These are phyloP conservation scores for Bryconaethiops microstoma DNA, from an alignment of 2,797 vertebrate genomes.

Conservation along the genomic window DNA sequence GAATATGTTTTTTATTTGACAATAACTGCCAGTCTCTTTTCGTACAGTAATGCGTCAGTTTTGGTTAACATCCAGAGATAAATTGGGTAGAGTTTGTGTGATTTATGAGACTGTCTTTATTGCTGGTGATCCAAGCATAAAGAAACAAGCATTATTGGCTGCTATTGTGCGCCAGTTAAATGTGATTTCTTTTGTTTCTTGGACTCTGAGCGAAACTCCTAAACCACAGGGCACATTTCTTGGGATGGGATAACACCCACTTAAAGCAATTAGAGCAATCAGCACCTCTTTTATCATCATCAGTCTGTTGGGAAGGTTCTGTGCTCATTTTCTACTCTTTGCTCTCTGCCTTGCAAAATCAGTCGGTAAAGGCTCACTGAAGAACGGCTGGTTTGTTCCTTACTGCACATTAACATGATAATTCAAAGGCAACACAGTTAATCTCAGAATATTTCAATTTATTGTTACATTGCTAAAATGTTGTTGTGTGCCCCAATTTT, in stretches of 20 bases:
- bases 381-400: slow-evolving; percentile 30
- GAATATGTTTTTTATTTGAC: background rate
- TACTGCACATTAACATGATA: slow-evolving; percentile 23
- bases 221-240: slow-evolving; percentile 51
- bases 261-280: slow-evolving; percentile 66
- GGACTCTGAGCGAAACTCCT: slow-evolving; percentile 41
- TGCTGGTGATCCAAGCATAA: slow-evolving; percentile 27
- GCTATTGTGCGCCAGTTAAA: slow-evolving; percentile 12
- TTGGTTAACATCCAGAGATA: slow-evolving; percentile 21
- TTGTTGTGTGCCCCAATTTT: background rate
- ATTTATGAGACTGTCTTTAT: slow-evolving; percentile 31
- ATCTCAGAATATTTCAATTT: slow-evolving; percentile 16
- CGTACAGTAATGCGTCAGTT: slow-evolving; percentile 23
- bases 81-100: slow-evolving; percentile 27
- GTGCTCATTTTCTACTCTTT: slow-evolving; percentile 52
- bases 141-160: slow-evolving; percentile 24
- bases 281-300: slow-evolving; percentile 65
- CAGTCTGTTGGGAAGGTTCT: slow-evolving; percentile 66
- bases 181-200: slow-evolving; percentile 40
- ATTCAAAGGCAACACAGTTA: slow-evolving; percentile 22
- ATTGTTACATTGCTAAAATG: background rate
- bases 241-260: slow-evolving; percentile 45
- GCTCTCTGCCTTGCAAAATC: slow-evolving; percentile 37
- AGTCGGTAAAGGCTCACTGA: slow-evolving; percentile 18
- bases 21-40: slow-evolving; percentile 2